phyloP scores from a whole-genome alignment of 2,797 vertebrate species.

The Phrynocephalus vlangalii region DNA sequence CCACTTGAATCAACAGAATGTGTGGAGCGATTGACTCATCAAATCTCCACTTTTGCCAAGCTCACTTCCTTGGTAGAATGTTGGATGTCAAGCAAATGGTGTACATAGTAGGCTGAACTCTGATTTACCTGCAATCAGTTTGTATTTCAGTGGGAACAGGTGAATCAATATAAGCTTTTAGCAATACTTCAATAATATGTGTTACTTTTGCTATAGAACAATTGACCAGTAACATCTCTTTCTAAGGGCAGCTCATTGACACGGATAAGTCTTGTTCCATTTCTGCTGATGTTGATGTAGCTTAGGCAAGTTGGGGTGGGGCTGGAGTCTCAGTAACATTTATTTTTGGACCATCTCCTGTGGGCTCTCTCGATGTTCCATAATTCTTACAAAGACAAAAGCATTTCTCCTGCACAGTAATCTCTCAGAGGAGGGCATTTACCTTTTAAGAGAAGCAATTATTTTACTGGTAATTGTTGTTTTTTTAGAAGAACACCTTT shows the following conservation, averaged over 20 bases:
- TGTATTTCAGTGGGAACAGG: background rate
- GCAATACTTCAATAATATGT: background rate
- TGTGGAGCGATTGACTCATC: too few relatives aligned
- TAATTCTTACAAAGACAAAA: slow-evolving; percentile 11
- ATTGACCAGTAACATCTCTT: background rate
- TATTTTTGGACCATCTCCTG: slow-evolving; percentile 2
- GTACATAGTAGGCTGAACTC: background rate
- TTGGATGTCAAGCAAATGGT: slow-evolving; percentile 11
- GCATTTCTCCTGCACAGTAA: slow-evolving; percentile 19
- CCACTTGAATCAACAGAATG: too few relatives aligned
- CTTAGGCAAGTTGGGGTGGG: background rate
- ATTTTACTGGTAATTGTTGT: slow-evolving; percentile 29
- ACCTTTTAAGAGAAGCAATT: slow-evolving; percentile 47
- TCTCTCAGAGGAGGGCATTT: slow-evolving; percentile 44
- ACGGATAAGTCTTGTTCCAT: background rate
- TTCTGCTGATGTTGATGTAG: background rate
- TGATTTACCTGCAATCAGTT: background rate
- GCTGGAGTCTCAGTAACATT: background rate
- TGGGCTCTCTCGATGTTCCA: slow-evolving; percentile 19
- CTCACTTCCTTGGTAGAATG: background rate
- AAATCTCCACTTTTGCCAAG: too few relatives aligned
- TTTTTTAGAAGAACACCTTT: slow-evolving; percentile 29
- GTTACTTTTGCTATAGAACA: background rate
- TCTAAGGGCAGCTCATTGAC: background rate
- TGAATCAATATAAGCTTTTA: background rate